These are phyloP conservation scores for Theonella swinhoei DNA, from an alignment of 37 sponge, comb jelly and placozoan species.

Conservation along the genomic window DNA sequence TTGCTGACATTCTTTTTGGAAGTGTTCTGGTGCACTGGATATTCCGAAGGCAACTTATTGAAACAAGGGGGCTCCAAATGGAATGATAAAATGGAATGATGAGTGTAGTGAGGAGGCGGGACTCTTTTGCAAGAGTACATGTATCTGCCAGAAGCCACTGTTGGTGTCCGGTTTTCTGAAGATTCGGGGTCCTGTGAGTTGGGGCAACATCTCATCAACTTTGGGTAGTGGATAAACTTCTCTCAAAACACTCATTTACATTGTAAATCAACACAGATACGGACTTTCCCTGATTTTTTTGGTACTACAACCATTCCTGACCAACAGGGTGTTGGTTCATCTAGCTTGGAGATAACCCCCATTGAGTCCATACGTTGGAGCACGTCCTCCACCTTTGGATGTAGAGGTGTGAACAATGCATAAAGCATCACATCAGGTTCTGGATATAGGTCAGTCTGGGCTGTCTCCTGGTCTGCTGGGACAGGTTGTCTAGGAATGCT, in stretches of 20 bases:
- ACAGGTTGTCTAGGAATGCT: no score
- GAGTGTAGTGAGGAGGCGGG: constrained; percentile 17
- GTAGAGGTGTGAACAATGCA: background rate
- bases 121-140: constrained; percentile 15
- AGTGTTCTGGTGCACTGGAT: constrained; percentile 28
- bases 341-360: constrained; percentile 28
- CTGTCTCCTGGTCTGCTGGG: no score
- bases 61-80: background rate
- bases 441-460: no score
- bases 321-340: constrained; percentile 29
- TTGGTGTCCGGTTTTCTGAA: no score
- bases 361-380: background rate
- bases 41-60: constrained; percentile 1
- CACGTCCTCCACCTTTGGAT: background rate
- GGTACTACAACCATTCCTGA: constrained; percentile 46
- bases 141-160: constrained; percentile 52
- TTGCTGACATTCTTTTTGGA: constrained; percentile 32
- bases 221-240: constrained; percentile 38
- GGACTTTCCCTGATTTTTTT: no score
- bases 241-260: constrained; percentile 20
- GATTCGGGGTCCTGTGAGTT: constrained; percentile 47
- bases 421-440: background rate
- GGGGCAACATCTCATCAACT: constrained; percentile 53
- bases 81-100: constrained; percentile 15
- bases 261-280: constrained; percentile 31